phyloP scores from a whole-genome alignment of 2,113 vertebrate species.

The Bambusicola thoracicus region DNA sequence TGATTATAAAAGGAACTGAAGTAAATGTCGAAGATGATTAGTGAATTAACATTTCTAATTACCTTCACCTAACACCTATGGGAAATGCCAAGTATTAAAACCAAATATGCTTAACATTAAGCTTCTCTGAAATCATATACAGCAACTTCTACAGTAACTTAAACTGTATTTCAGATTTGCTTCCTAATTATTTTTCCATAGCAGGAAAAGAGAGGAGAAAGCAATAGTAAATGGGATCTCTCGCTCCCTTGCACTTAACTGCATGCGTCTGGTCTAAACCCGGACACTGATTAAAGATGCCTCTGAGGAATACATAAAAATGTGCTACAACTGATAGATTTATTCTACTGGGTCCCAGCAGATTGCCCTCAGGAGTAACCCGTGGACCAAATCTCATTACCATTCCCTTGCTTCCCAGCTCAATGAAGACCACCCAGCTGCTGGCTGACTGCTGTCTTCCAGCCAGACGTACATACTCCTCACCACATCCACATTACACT shows the following conservation, averaged over 20 bases:
- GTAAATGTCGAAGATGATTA: not conserved
- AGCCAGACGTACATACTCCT: not conserved
- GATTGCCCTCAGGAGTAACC: not conserved
- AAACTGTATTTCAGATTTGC: not conserved
- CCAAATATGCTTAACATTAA: not conserved
- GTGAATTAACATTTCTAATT: not conserved
- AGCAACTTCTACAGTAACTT: not conserved
- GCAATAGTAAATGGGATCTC: not conserved
- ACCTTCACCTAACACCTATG: not conserved
- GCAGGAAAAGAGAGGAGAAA: too few relatives aligned
- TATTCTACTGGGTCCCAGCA: not conserved
- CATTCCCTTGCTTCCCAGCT: not conserved
- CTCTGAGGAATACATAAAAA: not conserved
- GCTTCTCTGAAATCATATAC: not conserved
- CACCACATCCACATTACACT: not conserved
- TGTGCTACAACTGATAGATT: not conserved
- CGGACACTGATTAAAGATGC: not conserved
- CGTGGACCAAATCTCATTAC: too few relatives aligned
- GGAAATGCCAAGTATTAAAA: not conserved
- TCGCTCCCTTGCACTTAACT: not conserved
- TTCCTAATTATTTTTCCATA: not conserved
- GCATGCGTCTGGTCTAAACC: not conserved
- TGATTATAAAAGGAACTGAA: not conserved
- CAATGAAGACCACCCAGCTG: not conserved
- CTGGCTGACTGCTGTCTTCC: not conserved